These are phyloP conservation scores for Falco rusticolus DNA, from an alignment of 2,797 vertebrate genomes.

Conservation along the genomic window DNA sequence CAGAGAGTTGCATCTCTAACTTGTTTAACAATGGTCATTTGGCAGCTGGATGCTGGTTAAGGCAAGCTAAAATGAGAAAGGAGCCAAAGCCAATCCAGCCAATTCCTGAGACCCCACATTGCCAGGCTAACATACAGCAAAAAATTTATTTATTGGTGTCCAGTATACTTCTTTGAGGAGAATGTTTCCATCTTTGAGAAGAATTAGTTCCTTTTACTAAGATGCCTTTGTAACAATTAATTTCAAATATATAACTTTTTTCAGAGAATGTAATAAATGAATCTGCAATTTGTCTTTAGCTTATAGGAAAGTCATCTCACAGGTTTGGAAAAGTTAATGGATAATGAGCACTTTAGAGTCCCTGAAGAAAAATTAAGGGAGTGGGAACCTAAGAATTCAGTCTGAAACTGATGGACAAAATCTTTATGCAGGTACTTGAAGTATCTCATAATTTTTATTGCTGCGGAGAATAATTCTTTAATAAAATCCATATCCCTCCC, in stretches of 20 bases:
- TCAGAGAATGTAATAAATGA: background rate
- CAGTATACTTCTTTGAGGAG: background rate
- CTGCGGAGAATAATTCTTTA: background rate
- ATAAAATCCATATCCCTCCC: background rate
- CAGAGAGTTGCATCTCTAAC: rapidly evolving
- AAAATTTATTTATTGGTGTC: background rate
- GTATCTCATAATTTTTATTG: background rate
- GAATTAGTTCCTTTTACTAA: background rate
- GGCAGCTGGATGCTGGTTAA: rapidly evolving
- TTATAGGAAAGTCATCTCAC: background rate
- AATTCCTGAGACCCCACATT: background rate
- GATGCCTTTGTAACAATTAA: background rate
- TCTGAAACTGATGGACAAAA: background rate
- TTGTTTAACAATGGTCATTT: rapidly evolving
- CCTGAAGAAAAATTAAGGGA: background rate
- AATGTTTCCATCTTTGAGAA: background rate
- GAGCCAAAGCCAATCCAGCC: background rate
- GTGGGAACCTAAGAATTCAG: background rate
- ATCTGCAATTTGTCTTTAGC: background rate
- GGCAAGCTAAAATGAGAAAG: background rate
- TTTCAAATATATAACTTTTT: background rate
- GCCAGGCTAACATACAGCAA: background rate
- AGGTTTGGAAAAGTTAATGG: background rate
- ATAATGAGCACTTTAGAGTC: background rate
- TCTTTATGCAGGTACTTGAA: background rate